phyloP scores from a whole-genome alignment of 2,888 invertebrate species.

The Sinopyrophorus schimmeli region DNA sequence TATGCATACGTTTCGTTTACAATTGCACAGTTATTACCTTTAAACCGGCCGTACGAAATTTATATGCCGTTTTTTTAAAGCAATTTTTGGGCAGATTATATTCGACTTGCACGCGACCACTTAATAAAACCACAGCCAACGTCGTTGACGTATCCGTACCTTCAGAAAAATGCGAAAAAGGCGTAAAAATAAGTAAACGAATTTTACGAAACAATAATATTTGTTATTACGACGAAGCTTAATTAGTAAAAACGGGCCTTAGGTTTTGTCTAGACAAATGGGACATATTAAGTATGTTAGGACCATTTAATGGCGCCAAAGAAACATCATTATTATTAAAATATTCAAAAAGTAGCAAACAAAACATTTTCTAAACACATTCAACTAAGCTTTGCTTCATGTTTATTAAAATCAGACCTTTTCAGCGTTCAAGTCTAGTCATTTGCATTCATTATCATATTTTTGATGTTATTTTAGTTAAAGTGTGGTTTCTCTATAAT shows the following conservation, averaged over 20 bases:
- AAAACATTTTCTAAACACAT: slow-evolving; percentile 27
- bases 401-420: slow-evolving; percentile 26
- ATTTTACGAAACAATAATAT: no score
- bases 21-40: slow-evolving; percentile 9
- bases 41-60: not conserved
- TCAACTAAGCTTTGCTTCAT: slow-evolving; percentile 21
- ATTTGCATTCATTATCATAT: slow-evolving; percentile 34
- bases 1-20: slow-evolving; percentile 15
- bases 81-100: no score
- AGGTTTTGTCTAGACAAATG: slow-evolving; percentile 24
- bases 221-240: no score
- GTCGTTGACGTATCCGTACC: no score
- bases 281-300: slow-evolving; percentile 15
- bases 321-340: slow-evolving; percentile 28
- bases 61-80: not conserved
- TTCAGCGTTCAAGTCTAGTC: slow-evolving; percentile 21
- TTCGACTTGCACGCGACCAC: no score
- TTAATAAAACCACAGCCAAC: no score
- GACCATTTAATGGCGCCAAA: slow-evolving; percentile 26
- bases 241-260: no score
- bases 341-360: slow-evolving; percentile 28
- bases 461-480: slow-evolving; percentile 32
- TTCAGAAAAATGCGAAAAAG: no score
- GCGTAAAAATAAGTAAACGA: no score
- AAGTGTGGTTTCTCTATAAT: slow-evolving; percentile 32